Percentiles rank a stretch among this genome's conserved stretches.
Conservation (phyloP, 2,888 invertebrate genomes). For the Agrotis segetum region DNA sequence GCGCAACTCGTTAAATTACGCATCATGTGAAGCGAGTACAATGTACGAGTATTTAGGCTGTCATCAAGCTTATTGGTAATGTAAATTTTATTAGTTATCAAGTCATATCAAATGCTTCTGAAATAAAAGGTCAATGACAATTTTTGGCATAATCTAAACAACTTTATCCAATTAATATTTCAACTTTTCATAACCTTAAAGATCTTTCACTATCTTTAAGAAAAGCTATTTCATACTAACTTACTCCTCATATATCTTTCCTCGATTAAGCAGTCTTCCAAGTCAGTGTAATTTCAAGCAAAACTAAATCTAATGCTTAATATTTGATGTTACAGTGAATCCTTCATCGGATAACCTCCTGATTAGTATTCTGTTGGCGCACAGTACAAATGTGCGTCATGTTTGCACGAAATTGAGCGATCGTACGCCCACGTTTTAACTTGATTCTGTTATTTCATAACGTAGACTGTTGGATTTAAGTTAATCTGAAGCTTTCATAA, state of each 20-base stretch:
- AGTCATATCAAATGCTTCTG: neutral
- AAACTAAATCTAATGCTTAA: constrained; percentile 22
- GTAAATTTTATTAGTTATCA: neutral
- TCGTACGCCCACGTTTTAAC: constrained; percentile 63
- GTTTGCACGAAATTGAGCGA: constrained; percentile 72
- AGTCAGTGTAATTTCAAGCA: constrained; percentile 2
- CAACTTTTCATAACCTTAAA: neutral
- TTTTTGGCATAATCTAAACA: neutral
- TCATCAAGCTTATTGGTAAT: too few species aligned
- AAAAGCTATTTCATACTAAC: neutral
- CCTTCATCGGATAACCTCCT: constrained; percentile 19
- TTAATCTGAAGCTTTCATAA: neutral
- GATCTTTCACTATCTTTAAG: neutral
- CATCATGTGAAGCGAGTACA: too few species aligned
- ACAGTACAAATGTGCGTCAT: constrained; percentile 57
- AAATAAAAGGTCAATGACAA: too few species aligned
- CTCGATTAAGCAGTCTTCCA: neutral
- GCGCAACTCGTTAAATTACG: too few species aligned
- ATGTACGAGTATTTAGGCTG: too few species aligned
- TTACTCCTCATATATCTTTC: neutral
- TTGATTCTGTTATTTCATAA: constrained; percentile 52
- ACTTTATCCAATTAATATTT: neutral
- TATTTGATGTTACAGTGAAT: constrained; percentile 35
- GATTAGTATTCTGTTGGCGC: constrained; percentile 54
- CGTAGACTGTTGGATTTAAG: constrained; percentile 4